Percentiles rank a stretch among this genome's conserved stretches.
These are phyloP conservation scores for Anastatus disparis DNA, from an alignment of 1,140 invertebrate species.

Conservation along the genomic window DNA sequence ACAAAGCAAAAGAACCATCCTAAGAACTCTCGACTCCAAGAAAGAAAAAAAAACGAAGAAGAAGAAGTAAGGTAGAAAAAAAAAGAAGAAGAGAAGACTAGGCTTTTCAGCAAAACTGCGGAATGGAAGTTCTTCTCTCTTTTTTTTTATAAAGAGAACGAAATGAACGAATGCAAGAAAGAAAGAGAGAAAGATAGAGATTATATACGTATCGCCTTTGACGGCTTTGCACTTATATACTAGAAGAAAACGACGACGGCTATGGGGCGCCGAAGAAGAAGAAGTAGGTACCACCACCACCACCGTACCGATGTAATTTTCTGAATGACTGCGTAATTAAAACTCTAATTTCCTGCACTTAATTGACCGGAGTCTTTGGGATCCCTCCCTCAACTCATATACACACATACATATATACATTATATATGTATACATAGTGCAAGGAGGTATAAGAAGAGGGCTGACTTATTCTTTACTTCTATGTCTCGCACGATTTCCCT, in stretches of 20 bases:
- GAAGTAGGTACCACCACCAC: too few species aligned
- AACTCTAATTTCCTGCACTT: conserved; percentile 70
- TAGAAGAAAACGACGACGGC: too few species aligned
- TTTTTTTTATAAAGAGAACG: neutral
- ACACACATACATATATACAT: too few species aligned
- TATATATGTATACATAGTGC: too few species aligned
- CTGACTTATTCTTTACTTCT: conserved; percentile 35
- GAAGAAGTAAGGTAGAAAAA: neutral
- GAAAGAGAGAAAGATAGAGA: neutral
- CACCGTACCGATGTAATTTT: conserved; percentile 68
- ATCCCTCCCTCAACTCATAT: neutral
- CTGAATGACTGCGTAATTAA: conserved; percentile 70
- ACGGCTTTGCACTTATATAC: conserved; percentile 36
- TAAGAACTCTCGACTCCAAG: too few species aligned
- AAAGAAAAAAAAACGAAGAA: neutral
- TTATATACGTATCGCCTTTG: conserved; percentile 11
- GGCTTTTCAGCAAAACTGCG: neutral
- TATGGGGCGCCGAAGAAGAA: conserved; percentile 29
- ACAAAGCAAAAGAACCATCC: neutral
- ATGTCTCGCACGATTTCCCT: conserved; percentile 31
- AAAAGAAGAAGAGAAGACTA: neutral
- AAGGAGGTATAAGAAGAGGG: too few species aligned
- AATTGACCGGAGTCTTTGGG: conserved; percentile 67
- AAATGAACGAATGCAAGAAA: neutral
- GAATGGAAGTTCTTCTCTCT: neutral